Conservation (phyloP, 2,888 invertebrate species). For the Galeruca laticollis region DNA sequence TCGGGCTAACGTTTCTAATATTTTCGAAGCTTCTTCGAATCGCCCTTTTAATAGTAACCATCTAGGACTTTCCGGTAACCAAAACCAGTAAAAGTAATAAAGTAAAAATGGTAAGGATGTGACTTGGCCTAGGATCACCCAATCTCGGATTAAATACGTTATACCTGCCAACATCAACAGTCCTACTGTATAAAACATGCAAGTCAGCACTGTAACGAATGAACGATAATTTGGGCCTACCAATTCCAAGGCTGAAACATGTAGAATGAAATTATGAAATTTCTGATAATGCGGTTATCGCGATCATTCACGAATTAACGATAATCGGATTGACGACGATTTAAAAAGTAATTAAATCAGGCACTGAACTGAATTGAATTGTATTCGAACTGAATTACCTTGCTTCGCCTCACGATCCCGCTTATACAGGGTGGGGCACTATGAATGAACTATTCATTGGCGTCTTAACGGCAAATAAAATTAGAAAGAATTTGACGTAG, state of each 20-base stretch:
- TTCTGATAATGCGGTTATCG: too few species aligned
- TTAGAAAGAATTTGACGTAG: too few species aligned
- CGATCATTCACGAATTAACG: too few species aligned
- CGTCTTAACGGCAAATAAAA: too few species aligned
- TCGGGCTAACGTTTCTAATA: conserved; percentile 82
- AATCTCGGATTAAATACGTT: conserved; percentile 87
- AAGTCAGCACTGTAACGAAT: conserved; percentile 92
- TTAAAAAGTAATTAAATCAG: too few species aligned
- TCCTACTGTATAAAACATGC: conserved; percentile 90
- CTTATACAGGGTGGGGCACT: too few species aligned
- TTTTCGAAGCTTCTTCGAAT: conserved; percentile 83
- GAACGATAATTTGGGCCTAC: conserved; percentile 93
- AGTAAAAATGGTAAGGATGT: conserved; percentile 88
- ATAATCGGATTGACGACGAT: too few species aligned
- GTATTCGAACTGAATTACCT: too few species aligned
- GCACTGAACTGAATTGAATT: too few species aligned
- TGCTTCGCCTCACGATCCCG: too few species aligned
- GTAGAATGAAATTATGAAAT: too few species aligned
- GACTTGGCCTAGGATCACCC: conserved; percentile 83
- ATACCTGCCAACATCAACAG: conserved; percentile 85
- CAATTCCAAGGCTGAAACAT: conserved; percentile 83
- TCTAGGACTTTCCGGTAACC: conserved; percentile 90
- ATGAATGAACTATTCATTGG: too few species aligned
- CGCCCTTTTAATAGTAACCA: conserved; percentile 87
- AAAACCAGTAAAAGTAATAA: conserved; percentile 88